phyloP scores from a whole-genome alignment of 2,797 vertebrate genomes.

The Muraenolepis orangiensis region DNA sequence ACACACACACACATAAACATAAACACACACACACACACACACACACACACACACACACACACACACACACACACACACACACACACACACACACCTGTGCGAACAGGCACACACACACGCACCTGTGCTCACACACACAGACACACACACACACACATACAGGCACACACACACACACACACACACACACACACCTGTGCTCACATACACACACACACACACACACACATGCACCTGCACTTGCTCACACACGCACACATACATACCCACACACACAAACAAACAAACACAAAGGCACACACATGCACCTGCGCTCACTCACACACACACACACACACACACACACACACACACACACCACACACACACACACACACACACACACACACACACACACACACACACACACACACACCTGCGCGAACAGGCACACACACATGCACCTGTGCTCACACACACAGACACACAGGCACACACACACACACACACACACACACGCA shows the following conservation, averaged over 20 bases:
- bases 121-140: too few relatives aligned
- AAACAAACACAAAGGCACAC: too few relatives aligned
- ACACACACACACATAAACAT: slow-evolving; percentile 59
- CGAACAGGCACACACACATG: slow-evolving; percentile 62
- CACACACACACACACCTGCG: slow-evolving; percentile 61
- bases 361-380: slow-evolving; percentile 64
- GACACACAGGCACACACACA: slow-evolving; percentile 60
- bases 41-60: slow-evolving; percentile 58
- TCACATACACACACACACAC: background rate
- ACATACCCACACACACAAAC: too few relatives aligned
- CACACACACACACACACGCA: slow-evolving; percentile 61
- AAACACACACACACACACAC: slow-evolving; percentile 63
- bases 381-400: slow-evolving; percentile 61
- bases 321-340: too few relatives aligned
- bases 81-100: too few relatives aligned
- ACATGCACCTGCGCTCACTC: too few relatives aligned
- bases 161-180: background rate
- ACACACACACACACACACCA: slow-evolving; percentile 16
- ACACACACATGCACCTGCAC: too few relatives aligned
- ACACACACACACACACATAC: background rate
- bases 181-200: background rate
- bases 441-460: slow-evolving; percentile 58
- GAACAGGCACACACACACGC: too few relatives aligned
- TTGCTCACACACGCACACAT: too few relatives aligned
- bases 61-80: slow-evolving; percentile 46